phyloP scores from a whole-genome alignment of 2,113 vertebrate species.

The Calypte anna region DNA sequence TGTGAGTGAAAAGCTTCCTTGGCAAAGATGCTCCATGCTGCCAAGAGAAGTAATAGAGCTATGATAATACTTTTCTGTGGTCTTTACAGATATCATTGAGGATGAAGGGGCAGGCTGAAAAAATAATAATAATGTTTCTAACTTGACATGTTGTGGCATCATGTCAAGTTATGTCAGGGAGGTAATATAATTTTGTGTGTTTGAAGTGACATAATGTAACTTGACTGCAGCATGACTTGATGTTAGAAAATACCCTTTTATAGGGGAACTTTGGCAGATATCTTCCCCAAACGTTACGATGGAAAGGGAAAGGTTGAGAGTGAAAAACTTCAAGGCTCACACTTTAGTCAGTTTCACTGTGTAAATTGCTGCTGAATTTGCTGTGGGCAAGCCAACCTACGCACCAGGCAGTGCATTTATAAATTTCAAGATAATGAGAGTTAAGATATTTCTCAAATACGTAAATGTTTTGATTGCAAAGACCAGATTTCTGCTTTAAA shows the following conservation, averaged over 20 bases:
- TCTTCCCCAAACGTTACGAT: neutral
- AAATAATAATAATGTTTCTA: conserved; percentile 1
- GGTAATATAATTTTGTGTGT: conserved; percentile 6
- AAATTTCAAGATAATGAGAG: conserved; percentile 27
- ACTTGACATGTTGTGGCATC: conserved; percentile 17
- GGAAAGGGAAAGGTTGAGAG: neutral
- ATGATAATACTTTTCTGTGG: neutral
- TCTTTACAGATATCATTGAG: neutral
- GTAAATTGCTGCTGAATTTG: neutral
- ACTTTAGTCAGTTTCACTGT: neutral
- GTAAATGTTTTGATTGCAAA: conserved; percentile 39
- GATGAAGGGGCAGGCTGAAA: conserved; percentile 14
- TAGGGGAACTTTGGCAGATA: neutral
- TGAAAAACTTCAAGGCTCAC: neutral
- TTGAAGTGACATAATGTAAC: conserved; percentile 20
- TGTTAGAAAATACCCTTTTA: conserved; percentile 7
- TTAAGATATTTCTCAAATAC: conserved; percentile 42
- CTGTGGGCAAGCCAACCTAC: conserved; percentile 41
- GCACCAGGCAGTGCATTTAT: neutral
- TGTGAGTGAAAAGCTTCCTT: neutral
- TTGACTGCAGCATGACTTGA: conserved; percentile 11
- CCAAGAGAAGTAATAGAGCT: neutral
- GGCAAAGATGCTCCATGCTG: accelerated
- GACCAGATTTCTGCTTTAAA: conserved; percentile 29
- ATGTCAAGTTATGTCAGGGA: conserved; percentile 35